phyloP scores from a whole-genome alignment of 1,140 invertebrate species.

The Drosophila tani region DNA sequence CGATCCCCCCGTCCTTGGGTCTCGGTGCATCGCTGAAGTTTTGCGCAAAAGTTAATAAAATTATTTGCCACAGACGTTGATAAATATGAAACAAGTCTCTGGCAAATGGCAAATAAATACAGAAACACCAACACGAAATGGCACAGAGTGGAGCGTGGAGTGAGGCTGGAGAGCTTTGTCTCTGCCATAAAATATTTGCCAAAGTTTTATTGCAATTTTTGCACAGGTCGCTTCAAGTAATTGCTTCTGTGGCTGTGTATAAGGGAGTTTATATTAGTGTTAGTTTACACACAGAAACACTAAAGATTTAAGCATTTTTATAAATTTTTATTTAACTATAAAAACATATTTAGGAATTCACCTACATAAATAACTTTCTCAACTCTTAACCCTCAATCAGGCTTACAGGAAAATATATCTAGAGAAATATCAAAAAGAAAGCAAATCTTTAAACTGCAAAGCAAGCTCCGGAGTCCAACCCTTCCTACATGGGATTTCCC shows the following conservation, averaged over 20 bases:
- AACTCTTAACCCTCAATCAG: background rate
- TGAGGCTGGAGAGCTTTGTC: constrained; percentile 19
- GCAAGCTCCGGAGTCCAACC: constrained; percentile 13
- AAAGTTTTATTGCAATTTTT: constrained; percentile 63
- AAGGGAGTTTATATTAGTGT: background rate
- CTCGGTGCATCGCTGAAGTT: constrained; percentile 52
- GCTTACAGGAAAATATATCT: background rate
- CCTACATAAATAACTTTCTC: background rate
- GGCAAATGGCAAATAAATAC: constrained; percentile 68
- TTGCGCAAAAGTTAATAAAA: constrained; percentile 80
- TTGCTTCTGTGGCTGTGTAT: constrained; percentile 3
- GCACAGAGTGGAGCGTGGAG: constrained; percentile 20
- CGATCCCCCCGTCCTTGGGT: background rate
- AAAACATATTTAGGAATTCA: too few species aligned
- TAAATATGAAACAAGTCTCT: constrained; percentile 76
- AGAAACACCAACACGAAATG: constrained; percentile 28
- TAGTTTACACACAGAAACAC: too few species aligned
- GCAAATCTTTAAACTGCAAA: constrained; percentile 28
- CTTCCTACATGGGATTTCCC: constrained; percentile 20
- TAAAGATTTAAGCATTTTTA: too few species aligned
- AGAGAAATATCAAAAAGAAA: background rate
- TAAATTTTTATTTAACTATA: background rate
- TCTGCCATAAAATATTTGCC: constrained; percentile 43
- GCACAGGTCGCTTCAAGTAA: constrained; percentile 36
- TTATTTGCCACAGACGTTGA: constrained; percentile 82